These are phyloP conservation scores for Drosophila glabriapex DNA, from an alignment of 2,888 invertebrate species.

Conservation along the genomic window DNA sequence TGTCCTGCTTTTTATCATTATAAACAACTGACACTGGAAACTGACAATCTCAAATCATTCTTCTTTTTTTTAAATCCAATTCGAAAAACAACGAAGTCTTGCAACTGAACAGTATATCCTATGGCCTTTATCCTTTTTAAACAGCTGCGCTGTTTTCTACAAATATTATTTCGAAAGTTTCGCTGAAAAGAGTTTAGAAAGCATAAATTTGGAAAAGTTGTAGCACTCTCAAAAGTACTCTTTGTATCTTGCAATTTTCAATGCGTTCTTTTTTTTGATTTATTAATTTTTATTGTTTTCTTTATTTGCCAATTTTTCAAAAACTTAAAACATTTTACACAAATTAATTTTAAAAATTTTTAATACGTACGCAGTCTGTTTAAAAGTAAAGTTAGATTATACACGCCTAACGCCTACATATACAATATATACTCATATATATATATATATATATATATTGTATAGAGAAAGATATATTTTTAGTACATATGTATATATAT, in stretches of 20 bases:
- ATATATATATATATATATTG: slow-evolving; percentile 53
- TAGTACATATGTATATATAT: slow-evolving; percentile 57
- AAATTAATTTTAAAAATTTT: slow-evolving; percentile 78
- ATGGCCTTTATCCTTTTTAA: slow-evolving; percentile 46
- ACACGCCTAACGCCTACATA: slow-evolving; percentile 75
- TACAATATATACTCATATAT: slow-evolving; percentile 69
- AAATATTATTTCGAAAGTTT: slow-evolving; percentile 24
- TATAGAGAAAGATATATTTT: slow-evolving; percentile 54
- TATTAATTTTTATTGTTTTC: slow-evolving; percentile 80
- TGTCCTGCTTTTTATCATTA: slow-evolving; percentile 3
- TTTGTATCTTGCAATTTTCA: slow-evolving; percentile 52
- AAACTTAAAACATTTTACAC: slow-evolving; percentile 80
- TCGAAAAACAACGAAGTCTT: not conserved
- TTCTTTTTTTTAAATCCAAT: not conserved
- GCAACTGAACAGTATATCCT: slow-evolving; percentile 15
- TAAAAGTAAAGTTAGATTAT: slow-evolving; percentile 80
- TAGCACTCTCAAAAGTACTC: slow-evolving; percentile 9
- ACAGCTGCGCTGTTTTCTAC: slow-evolving; percentile 61
- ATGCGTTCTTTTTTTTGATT: slow-evolving; percentile 61
- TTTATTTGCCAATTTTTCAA: slow-evolving; percentile 80
- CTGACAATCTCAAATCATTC: slow-evolving; percentile 19
- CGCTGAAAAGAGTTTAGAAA: slow-evolving; percentile 59
- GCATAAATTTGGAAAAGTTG: slow-evolving; percentile 61
- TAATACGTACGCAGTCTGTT: slow-evolving; percentile 81
- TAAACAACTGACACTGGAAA: slow-evolving; percentile 39